Conservation (phyloP, 1,140 invertebrate genomes). For the Paralvinella palmiformis region DNA sequence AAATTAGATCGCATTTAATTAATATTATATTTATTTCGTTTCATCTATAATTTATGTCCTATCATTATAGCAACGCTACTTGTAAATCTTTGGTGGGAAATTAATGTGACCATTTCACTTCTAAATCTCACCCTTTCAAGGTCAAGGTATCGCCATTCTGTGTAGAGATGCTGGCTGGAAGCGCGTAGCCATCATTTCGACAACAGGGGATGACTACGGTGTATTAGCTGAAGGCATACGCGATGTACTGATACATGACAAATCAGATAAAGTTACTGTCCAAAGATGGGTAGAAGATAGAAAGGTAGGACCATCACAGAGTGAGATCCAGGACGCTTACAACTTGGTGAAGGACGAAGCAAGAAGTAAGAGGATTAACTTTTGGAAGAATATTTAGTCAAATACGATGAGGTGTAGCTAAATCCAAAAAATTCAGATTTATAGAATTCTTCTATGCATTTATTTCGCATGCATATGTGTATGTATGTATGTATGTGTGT, state of each 20-base stretch:
- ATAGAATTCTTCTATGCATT: too few species aligned
- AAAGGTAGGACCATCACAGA: neutral
- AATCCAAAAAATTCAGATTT: too few species aligned
- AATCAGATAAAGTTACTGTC: neutral
- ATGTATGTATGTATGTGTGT: too few species aligned
- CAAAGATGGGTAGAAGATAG: slow-evolving; percentile 2
- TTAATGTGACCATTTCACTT: too few species aligned
- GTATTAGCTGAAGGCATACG: neutral
- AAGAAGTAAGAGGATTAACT: slow-evolving; percentile 11
- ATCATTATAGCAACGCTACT: too few species aligned
- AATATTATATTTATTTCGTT: neutral
- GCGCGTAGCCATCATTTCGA: slow-evolving; percentile 8
- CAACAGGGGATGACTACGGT: slow-evolving; percentile 1
- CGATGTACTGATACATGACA: neutral
- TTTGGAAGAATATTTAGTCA: too few species aligned
- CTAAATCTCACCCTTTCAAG: too few species aligned
- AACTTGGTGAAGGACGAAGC: slow-evolving; percentile 13
- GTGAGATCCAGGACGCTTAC: slow-evolving; percentile 1
- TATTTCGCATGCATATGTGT: too few species aligned
- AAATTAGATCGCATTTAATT: neutral
- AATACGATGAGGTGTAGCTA: too few species aligned
- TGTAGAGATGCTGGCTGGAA: neutral
- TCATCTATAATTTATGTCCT: too few species aligned
- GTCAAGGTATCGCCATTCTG: slow-evolving; percentile 9
- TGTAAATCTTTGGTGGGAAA: too few species aligned